Percentiles rank a stretch among this genome's conserved stretches.
These are phyloP conservation scores for Rhodophaea formosa DNA, from an alignment of 2,888 invertebrate species.

Conservation along the genomic window DNA sequence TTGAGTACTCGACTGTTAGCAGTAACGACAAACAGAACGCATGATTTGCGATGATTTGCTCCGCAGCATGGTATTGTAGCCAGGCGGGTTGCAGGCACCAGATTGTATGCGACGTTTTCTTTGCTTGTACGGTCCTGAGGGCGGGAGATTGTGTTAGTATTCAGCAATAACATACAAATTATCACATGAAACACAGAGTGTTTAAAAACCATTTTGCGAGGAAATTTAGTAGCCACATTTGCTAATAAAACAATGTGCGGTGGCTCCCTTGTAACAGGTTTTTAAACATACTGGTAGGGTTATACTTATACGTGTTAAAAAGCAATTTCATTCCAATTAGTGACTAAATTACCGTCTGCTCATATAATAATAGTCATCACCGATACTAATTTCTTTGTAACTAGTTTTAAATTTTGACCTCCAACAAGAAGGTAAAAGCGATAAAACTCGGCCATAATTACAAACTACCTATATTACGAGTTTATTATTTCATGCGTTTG, in stretches of 20 bases:
- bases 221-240: no score
- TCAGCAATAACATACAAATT: background rate
- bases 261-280: no score
- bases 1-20: conserved; percentile 39
- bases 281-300: no score
- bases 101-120: conserved; percentile 51
- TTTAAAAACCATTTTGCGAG: no score
- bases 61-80: conserved; percentile 45
- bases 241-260: no score
- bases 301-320: background rate
- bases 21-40: conserved; percentile 45
- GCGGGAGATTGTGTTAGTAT: background rate
- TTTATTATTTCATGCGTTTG: conserved; percentile 7
- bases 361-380: background rate
- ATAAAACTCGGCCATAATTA: background rate
- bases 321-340: conserved; percentile 5
- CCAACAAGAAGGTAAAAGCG: background rate
- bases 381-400: background rate
- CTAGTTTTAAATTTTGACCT: conserved; percentile 1
- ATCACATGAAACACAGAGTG: background rate
- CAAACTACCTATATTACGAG: background rate
- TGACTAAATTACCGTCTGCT: background rate
- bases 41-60: conserved; percentile 41
- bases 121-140: conserved; percentile 63
- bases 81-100: conserved; percentile 64